Conservation (phyloP, 2,797 vertebrate genomes). For the Chanos chanos region DNA sequence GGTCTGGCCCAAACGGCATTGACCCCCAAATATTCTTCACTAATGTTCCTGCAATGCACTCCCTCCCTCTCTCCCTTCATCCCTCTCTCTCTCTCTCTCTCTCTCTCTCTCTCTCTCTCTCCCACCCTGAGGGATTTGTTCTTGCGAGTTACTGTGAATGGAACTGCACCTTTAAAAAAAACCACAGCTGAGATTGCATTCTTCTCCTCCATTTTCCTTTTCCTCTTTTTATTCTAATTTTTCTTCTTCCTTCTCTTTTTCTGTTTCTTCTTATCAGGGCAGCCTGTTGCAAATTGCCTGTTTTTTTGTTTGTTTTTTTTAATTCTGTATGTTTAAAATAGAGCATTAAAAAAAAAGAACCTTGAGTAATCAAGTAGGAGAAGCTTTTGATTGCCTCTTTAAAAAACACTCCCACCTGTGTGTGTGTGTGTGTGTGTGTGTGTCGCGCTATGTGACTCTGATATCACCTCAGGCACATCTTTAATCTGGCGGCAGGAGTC, state of each 20-base stretch:
- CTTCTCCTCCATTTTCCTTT: too few species aligned
- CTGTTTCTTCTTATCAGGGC: neutral
- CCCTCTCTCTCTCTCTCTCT: neutral
- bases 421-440: neutral
- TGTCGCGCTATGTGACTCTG: conserved; percentile 15
- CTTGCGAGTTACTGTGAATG: neutral
- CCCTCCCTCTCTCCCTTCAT: too few species aligned
- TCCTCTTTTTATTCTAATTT: neutral
- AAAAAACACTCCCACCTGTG: too few species aligned
- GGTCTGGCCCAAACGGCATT: conserved; percentile 34
- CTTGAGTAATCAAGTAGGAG: too few species aligned
- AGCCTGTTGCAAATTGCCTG: neutral
- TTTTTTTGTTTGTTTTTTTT: neutral
- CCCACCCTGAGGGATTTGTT: conserved; percentile 9
- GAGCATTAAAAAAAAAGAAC: too few species aligned
- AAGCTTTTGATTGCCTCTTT: too few species aligned
- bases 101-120: conserved; percentile 1
- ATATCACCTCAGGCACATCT: conserved; percentile 35
- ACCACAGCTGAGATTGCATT: neutral
- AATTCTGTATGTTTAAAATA: too few species aligned
- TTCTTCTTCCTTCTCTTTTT: neutral
- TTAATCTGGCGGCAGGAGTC: conserved; percentile 32
- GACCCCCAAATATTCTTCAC: conserved; percentile 45
- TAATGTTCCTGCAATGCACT: neutral
- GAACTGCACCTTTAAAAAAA: neutral